These are phyloP conservation scores for Seladonia tumulorum DNA, from an alignment of 2,888 invertebrate genomes.

Conservation along the genomic window DNA sequence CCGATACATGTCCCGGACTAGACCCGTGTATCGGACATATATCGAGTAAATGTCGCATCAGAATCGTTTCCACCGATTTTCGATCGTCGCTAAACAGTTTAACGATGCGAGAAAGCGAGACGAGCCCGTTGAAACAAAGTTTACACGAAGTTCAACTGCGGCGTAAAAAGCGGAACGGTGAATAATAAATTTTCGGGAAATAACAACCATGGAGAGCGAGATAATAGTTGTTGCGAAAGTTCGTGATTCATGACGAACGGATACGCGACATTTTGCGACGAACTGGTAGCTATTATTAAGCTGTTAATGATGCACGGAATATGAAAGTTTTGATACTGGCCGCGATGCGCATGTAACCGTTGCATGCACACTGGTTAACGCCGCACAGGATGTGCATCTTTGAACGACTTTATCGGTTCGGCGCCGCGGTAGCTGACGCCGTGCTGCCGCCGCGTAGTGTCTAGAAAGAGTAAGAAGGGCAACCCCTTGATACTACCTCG, in stretches of 20 bases:
- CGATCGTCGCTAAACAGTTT: not conserved
- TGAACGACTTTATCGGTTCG: constrained; percentile 62
- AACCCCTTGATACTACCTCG: constrained; percentile 58
- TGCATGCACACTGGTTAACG: constrained; percentile 23
- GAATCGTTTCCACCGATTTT: not conserved
- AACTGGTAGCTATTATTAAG: not conserved
- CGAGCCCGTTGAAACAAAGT: not conserved
- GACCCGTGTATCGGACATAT: no score
- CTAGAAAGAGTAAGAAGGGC: constrained; percentile 34
- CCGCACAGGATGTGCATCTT: constrained; percentile 51
- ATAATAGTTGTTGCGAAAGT: not conserved
- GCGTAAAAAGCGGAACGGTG: not conserved
- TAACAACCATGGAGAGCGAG: not conserved
- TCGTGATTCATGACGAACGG: not conserved
- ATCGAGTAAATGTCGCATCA: not conserved
- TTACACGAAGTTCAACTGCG: not conserved
- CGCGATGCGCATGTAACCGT: constrained; percentile 12
- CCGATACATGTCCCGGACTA: no score
- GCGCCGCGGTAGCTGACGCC: constrained; percentile 57
- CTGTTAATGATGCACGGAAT: not conserved
- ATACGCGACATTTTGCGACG: not conserved
- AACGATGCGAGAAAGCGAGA: not conserved
- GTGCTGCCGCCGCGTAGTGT: constrained; percentile 52
- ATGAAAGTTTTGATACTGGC: constrained; percentile 15
- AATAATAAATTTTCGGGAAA: not conserved